Evolutionary conservation across 2,113 vertebrate species (phyloP), one percentile per base, ranked within the genome.

Genomic region (Myotis brandtii): DNA sequence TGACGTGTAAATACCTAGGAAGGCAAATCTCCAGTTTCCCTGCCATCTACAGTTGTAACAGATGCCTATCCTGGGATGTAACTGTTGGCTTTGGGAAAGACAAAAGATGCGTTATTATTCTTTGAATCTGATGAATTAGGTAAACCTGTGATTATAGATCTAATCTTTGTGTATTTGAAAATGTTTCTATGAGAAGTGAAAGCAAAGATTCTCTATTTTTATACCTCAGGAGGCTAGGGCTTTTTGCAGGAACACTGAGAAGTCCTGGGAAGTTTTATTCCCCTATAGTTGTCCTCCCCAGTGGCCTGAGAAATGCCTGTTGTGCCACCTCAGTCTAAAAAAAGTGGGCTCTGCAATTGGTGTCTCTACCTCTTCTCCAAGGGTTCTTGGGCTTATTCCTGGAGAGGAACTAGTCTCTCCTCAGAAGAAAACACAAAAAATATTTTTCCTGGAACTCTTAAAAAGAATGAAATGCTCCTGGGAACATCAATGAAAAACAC

Each of bases 371-470:
- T 95, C 17, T 54, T 70, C 25, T 43, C 0, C 8, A 7, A 25
- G 70, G 11, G 5, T 88, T 89, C 21, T 69, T 30, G 25, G 64
- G 5, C 11, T 56, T 56, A 17, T 43, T 89, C 17, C 6, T 89
- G 21, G 25, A 43, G 12, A 56, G 48, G 79, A 73, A 66, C 11
- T 92, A 34, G 59, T 62, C 6, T 25, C 0, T 72, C 25, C 5
- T 81, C 50, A 85, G 52, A 66, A 62, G 13, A 79, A 91, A 77
- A 84, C n/a, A 37, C 17, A 90, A 16, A 40, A 91, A 48, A 30
- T 93, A 18, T 27, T 66, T 90, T 86, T 80, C 25, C 40, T 75
- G 54, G 13, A 92, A 75, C 16, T 75, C n/a, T 70, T 93, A 93
- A 40, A 34, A 80, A 82, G 12, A 66, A 48, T 59, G 5, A 91